Base-by-base conservation (phyloP, 2,888 invertebrate species). In the Pilophorus perplexus region DNA sequence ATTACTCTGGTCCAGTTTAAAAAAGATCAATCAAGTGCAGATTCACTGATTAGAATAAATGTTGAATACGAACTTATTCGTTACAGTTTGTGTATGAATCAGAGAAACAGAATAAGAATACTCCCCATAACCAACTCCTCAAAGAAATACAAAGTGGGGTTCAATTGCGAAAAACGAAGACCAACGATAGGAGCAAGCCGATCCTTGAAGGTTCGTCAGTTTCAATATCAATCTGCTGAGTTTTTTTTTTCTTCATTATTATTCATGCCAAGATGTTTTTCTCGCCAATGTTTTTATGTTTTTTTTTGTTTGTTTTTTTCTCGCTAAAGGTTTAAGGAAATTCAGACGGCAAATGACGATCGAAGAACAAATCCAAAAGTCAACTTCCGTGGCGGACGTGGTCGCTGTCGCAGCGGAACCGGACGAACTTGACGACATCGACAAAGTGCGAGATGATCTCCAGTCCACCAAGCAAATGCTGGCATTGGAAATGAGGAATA, bases 401-500 rank as follows among this genome's bases (percentile, higher is more conserved):
- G 76, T 77, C 2, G 75, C 76, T 6, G 76, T 75, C 1, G 89
- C 88, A 73, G 85, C 83, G 14, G 74, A 78, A 27, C 77, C 78
- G 0, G 92, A 93, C 75, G 93, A 93, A 74, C 84, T 92, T 82
- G 93, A 93, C 73, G 93, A 93, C 74, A 93, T 93, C 72, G 93
- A 93, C 74, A 90, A 88, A 75, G 87, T 74, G 3, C 67, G 93
- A 72, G 93, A 93, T 75, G 93, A 93, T 76, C 82, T 93, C 38
- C 93, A 93, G 75, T 92, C 92, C 67, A 92, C 92, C 5, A 93
- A 93, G 77, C 93, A 93, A 79, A 85, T 93, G 82, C 79, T 93
- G 69, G 92, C 92, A 12, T 81, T 91, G 67, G 93, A 93, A 79
- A 79, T 93, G 72, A 83, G 89, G 74, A 90, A 90, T 75, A 92